Percentiles rank a stretch among this genome's conserved stretches.
phyloP scores from a whole-genome alignment of 2,797 vertebrate genomes.

The Chelidonichthys spinosus region DNA sequence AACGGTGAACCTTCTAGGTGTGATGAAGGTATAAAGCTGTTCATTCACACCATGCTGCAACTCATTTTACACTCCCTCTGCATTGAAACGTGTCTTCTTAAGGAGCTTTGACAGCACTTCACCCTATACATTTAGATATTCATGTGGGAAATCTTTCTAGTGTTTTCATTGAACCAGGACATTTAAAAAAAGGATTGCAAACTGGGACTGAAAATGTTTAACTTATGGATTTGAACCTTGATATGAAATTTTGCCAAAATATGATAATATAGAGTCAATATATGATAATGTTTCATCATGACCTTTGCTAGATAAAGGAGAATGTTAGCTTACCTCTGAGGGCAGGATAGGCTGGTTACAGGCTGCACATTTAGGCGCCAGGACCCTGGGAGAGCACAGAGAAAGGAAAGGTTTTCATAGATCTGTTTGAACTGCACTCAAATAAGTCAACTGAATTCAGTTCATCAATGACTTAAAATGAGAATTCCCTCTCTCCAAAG shows the following conservation, averaged over 20 bases:
- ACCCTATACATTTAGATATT: background rate
- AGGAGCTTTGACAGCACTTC: background rate
- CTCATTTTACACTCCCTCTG: background rate
- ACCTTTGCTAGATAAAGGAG: background rate
- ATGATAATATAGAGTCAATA: background rate
- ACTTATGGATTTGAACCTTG: background rate
- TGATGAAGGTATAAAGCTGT: background rate
- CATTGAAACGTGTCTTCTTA: background rate
- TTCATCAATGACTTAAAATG: background rate
- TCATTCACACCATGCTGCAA: background rate
- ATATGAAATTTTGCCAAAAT: background rate
- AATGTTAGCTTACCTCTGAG: slow-evolving; percentile 87
- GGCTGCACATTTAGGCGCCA: slow-evolving; percentile 95
- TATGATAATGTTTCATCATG: background rate
- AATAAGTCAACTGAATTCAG: background rate
- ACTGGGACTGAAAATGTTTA: background rate
- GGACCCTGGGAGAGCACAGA: slow-evolving; percentile 81
- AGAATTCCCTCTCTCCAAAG: background rate
- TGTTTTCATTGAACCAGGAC: background rate
- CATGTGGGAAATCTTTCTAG: no score
- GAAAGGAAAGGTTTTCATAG: slow-evolving; percentile 7
- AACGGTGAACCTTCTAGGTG: background rate
- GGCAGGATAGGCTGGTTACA: slow-evolving; percentile 95
- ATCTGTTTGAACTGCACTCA: slow-evolving; percentile 1
- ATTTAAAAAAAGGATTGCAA: background rate